These are phyloP conservation scores for Rhodophaea formosa DNA, from an alignment of 2,888 invertebrate genomes.

Conservation along the genomic window DNA sequence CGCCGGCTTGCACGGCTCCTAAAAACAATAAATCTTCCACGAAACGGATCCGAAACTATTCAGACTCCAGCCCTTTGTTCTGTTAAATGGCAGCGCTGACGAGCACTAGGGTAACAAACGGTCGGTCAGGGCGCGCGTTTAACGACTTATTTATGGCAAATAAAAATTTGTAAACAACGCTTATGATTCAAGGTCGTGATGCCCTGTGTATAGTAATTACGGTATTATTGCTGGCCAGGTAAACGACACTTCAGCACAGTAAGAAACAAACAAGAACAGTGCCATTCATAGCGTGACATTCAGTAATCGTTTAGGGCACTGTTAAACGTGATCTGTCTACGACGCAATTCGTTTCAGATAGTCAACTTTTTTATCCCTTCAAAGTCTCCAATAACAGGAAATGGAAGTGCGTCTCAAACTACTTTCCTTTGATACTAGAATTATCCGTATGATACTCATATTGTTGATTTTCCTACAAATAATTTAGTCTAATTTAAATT, in stretches of 20 bases:
- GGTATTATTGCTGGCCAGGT: constrained; percentile 13
- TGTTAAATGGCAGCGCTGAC: constrained; percentile 51
- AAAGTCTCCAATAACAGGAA: background rate
- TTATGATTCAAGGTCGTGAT: constrained; percentile 47
- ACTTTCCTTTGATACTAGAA: background rate
- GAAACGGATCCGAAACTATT: constrained; percentile 39
- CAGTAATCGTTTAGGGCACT: constrained; percentile 1
- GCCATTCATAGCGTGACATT: constrained; percentile 3
- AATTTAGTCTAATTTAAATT: background rate
- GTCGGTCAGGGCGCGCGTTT: constrained; percentile 40
- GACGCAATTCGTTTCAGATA: background rate
- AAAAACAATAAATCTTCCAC: constrained; percentile 44
- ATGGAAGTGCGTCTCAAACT: background rate
- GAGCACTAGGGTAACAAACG: constrained; percentile 45
- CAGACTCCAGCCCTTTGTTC: constrained; percentile 43
- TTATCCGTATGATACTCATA: background rate
- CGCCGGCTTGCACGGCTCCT: constrained; percentile 29
- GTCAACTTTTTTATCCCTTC: background rate
- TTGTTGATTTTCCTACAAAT: background rate
- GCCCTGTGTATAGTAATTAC: constrained; percentile 29
- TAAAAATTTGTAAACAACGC: constrained; percentile 46
- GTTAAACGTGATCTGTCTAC: background rate
- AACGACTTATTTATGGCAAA: constrained; percentile 60
- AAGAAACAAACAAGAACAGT: constrained; percentile 12
- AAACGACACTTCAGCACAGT: constrained; percentile 14